Conservation (phyloP, 2,888 invertebrate genomes). For the Zhengitettix transpicula region DNA sequence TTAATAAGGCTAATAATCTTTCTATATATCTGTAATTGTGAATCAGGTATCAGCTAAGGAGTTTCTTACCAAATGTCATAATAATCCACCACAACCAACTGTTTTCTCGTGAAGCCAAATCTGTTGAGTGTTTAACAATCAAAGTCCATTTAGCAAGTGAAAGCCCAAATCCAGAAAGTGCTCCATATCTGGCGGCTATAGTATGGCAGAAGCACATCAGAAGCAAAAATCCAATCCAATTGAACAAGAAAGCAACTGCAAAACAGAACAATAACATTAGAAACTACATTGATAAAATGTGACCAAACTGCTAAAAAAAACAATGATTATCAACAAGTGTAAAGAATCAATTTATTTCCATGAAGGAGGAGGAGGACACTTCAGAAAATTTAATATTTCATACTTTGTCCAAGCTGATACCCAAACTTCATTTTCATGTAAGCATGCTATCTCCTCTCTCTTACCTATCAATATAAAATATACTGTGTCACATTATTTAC, state of each 20-base stretch:
- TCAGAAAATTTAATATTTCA: no score
- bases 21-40: neutral
- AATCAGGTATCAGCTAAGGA: neutral
- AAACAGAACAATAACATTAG: conserved; percentile 14
- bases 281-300: no score
- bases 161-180: conserved; percentile 79
- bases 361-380: no score
- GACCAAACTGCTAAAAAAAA: no score
- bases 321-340: no score
- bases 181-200: conserved; percentile 83
- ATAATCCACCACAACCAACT: conserved; percentile 88
- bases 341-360: no score
- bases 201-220: conserved; percentile 90
- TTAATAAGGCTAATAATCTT: no score
- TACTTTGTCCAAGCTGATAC: no score
- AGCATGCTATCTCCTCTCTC: no score
- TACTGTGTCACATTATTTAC: no score
- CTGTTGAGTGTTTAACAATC: conserved; percentile 82
- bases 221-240: conserved; percentile 87
- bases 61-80: conserved; percentile 64
- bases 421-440: no score
- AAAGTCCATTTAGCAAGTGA: conserved; percentile 91
- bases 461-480: no score
- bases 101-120: conserved; percentile 71
- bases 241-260: conserved; percentile 83